Conservation (phyloP, 2,888 invertebrate genomes). For the Sesia apiformis region DNA sequence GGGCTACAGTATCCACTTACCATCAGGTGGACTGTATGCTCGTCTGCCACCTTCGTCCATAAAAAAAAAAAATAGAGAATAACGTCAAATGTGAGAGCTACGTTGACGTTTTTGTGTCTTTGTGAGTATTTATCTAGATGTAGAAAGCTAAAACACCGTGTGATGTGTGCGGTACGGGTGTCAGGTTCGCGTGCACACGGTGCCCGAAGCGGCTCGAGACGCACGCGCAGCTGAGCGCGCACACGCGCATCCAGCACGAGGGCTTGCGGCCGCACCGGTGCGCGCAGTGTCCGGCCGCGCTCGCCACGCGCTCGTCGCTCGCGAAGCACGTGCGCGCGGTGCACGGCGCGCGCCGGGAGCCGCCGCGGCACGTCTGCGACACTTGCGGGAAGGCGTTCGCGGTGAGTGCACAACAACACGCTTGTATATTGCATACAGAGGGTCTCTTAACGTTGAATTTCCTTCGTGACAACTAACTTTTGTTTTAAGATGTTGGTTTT, state of each 20-base stretch:
- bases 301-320: slow-evolving; percentile 39
- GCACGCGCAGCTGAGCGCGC: slow-evolving; percentile 19
- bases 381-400: slow-evolving; percentile 50
- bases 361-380: slow-evolving; percentile 13
- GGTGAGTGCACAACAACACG: slow-evolving; percentile 18
- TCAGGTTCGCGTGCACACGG: slow-evolving; percentile 34
- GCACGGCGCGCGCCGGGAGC: slow-evolving; percentile 32
- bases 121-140: too few species aligned
- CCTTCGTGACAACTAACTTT: too few species aligned
- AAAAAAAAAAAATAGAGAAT: too few species aligned
- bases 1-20: too few species aligned
- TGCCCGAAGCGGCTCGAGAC: slow-evolving; percentile 42
- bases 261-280: slow-evolving; percentile 49
- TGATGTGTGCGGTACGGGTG: not conserved
- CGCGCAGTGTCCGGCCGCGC: slow-evolving; percentile 50
- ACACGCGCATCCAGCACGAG: slow-evolving; percentile 46
- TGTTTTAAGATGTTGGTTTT: too few species aligned
- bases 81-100: too few species aligned
- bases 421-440: not conserved
- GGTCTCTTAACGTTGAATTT: too few species aligned
- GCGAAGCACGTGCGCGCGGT: slow-evolving; percentile 25
- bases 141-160: too few species aligned
- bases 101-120: too few species aligned
- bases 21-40: too few species aligned
- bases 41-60: too few species aligned